A percentile compares a stretch with the other conserved stretches of the same genome.
These are phyloP conservation scores for Leptoteleia sp. DNA, from an alignment of 1,140 invertebrate species.

Conservation along the genomic window DNA sequence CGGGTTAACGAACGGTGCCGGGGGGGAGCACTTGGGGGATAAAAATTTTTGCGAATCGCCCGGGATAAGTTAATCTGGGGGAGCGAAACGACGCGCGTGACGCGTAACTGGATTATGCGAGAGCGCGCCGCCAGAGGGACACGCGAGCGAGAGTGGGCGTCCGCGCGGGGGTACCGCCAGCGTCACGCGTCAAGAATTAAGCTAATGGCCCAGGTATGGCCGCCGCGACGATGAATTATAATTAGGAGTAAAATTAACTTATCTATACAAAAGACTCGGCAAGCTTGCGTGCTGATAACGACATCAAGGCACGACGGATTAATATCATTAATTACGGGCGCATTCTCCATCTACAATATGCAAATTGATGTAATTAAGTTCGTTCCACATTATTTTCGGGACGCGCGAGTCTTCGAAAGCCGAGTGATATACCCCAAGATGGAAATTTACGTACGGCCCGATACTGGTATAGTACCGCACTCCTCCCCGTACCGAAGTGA, in stretches of 20 bases:
- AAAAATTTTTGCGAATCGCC: conserved; percentile 29
- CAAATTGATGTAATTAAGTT: conserved; percentile 52
- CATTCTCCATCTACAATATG: conserved; percentile 35
- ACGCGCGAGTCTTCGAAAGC: not conserved
- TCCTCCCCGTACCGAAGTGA: no score
- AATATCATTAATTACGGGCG: conserved; percentile 44
- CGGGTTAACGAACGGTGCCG: conserved; percentile 13
- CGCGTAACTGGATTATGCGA: conserved; percentile 33
- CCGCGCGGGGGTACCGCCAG: not conserved
- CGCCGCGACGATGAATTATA: conserved; percentile 34
- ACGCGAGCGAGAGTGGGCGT: conserved; percentile 10
- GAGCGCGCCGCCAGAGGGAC: conserved; percentile 9
- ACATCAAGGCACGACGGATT: conserved; percentile 38
- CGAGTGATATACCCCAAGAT: conserved; percentile 19
- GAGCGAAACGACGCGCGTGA: conserved; percentile 31
- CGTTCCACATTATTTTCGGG: conserved; percentile 25
- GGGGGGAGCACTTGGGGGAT: not conserved
- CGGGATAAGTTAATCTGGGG: conserved; percentile 30
- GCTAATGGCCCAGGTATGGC: conserved; percentile 41
- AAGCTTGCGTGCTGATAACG: conserved; percentile 56
- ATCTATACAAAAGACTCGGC: conserved; percentile 45
- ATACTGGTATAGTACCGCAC: no score
- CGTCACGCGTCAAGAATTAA: conserved; percentile 41
- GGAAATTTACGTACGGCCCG: conserved; percentile 19
- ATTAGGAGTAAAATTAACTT: conserved; percentile 51